Evolutionary conservation across 2,888 invertebrate species (phyloP).

Genomic region (Spisula solida): DNA sequence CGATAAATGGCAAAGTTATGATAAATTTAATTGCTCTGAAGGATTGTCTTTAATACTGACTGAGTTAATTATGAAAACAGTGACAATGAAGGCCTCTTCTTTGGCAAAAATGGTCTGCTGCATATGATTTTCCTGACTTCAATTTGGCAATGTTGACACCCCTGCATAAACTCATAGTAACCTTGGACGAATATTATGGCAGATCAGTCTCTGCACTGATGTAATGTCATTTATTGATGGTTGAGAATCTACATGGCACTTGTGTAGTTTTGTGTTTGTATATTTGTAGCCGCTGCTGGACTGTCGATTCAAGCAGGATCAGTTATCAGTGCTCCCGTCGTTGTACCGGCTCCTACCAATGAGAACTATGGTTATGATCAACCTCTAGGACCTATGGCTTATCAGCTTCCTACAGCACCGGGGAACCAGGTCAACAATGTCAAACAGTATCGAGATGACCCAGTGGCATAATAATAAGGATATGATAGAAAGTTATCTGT

Average conservation of each 20-base stretch:
- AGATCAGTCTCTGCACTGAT: background rate
- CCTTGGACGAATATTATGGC: no score
- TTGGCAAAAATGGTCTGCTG: no score
- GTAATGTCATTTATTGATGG: background rate
- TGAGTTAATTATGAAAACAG: no score
- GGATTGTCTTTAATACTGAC: no score
- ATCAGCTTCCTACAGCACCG: background rate
- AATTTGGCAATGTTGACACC: no score
- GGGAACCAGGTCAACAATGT: background rate
- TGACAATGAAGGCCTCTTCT: no score
- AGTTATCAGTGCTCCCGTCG: background rate
- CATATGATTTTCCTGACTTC: no score
- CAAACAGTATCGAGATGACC: background rate
- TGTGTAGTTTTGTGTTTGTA: background rate
- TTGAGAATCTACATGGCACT: background rate
- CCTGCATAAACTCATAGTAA: no score
- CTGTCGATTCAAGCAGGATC: background rate
- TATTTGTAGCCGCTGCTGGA: background rate
- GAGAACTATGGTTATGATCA: constrained; percentile 25
- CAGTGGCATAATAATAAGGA: constrained; percentile 3
- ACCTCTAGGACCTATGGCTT: background rate
- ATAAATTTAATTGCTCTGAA: no score
- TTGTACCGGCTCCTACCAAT: background rate
- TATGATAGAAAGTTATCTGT: no score
- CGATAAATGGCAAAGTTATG: no score